These are phyloP conservation scores for Pseudotriccus pelzelni DNA, from an alignment of 2,797 vertebrate species.

Conservation along the genomic window DNA sequence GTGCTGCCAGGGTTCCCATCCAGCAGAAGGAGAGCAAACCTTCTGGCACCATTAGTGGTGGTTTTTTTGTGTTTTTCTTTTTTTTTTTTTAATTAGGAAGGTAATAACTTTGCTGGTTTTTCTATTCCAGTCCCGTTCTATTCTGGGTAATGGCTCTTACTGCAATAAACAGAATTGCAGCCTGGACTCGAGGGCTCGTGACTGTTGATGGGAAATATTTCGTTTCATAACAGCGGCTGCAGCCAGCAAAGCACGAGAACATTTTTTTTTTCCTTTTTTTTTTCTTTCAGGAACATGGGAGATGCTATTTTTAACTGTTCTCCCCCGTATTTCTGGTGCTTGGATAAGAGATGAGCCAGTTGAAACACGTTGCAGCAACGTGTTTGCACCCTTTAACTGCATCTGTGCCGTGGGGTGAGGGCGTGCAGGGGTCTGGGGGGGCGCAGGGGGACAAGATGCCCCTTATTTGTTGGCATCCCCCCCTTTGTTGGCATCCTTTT, in stretches of 20 bases:
- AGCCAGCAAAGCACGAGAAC: slow-evolving; percentile 55
- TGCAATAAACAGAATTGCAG: neutral
- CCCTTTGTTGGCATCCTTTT: neutral
- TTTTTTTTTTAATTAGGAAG: neutral
- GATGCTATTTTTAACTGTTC: slow-evolving; percentile 49
- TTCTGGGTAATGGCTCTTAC: neutral
- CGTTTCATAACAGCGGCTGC: slow-evolving; percentile 28
- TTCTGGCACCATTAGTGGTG: neutral
- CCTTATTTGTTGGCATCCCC: no score
- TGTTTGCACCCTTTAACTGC: neutral
- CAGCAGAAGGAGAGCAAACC: neutral
- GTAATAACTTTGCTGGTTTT: neutral
- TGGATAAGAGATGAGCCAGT: neutral
- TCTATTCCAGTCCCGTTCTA: neutral
- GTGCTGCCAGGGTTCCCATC: neutral
- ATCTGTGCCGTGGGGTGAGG: fast-evolving
- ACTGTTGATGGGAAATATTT: slow-evolving; percentile 40
- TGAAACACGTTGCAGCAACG: neutral
- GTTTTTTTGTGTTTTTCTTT: neutral
- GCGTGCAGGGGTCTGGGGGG: neutral
- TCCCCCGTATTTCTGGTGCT: neutral
- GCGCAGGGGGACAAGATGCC: fast-evolving
- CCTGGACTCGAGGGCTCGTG: neutral
- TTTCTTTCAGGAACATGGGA: neutral
- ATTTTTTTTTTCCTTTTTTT: neutral